phyloP scores from a whole-genome alignment of 2,113 vertebrate genomes.

The Crocuta crocuta region DNA sequence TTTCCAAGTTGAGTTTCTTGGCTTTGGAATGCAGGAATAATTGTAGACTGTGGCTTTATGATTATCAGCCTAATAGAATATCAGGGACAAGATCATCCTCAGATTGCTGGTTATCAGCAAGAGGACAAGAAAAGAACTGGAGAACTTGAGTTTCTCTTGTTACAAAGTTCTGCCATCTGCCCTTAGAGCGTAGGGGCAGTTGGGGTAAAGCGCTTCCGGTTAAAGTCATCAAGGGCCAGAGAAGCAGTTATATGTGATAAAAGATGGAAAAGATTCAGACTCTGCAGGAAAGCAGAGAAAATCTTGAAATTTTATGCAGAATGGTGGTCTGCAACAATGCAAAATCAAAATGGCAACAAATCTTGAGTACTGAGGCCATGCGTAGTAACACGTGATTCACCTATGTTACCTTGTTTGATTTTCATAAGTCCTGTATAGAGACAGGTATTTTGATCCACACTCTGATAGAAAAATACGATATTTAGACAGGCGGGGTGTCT shows the following conservation, averaged over 20 bases:
- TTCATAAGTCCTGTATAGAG: not conserved
- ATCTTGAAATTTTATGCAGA: not conserved
- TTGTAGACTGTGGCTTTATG: conserved; percentile 23
- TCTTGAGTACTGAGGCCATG: not conserved
- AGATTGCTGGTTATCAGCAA: conserved; percentile 40
- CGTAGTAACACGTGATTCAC: not conserved
- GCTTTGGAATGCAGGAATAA: conserved; percentile 59
- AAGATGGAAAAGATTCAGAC: not conserved
- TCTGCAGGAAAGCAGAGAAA: not conserved
- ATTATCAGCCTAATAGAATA: conserved; percentile 19
- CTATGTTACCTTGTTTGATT: not conserved
- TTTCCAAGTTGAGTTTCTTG: conserved; percentile 68
- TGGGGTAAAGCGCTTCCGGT: not conserved
- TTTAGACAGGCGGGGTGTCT: not conserved
- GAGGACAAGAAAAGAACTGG: not conserved
- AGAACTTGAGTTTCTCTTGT: not conserved
- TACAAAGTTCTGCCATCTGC: not conserved
- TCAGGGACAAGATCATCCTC: conserved; percentile 10
- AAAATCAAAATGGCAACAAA: not conserved
- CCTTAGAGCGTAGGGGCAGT: not conserved
- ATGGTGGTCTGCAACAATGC: not conserved
- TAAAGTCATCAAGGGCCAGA: not conserved
- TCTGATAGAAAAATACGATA: not conserved
- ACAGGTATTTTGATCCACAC: not conserved
- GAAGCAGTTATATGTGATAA: not conserved